Base-by-base conservation (phyloP, 2,888 invertebrate species). In the Molorchus minor region DNA sequence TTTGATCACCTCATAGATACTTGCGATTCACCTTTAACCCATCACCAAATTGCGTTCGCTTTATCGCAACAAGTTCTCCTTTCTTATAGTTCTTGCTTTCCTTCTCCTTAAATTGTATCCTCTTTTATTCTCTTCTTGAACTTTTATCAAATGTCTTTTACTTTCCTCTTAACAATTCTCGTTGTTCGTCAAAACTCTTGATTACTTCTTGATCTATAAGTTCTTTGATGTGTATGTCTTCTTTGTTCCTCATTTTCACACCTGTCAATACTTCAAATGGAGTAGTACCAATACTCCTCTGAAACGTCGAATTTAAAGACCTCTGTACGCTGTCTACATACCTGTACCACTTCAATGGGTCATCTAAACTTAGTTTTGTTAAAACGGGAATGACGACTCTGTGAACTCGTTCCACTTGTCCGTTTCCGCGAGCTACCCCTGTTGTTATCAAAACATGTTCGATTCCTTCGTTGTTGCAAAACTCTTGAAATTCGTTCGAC, bases 391-490 rank as follows among this genome's bases (percentile, higher is more conserved):
- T 73, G 2, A 79, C 65, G 1, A 68, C 71, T 5, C 68, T 56
- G 54, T 79, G 71, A 0, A 75, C 59, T n/a, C 78, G 51, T 40
- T 77, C 76, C 1, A 76, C n/a, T n/a, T n/a, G n/a, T n/a, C n/a
- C n/a, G n/a, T n/a, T n/a, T n/a, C n/a, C n/a, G n/a, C n/a, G n/a
- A 3, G 79, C 76, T 2, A 77, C 65, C 3, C 78, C 70, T 3
- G 65, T 71, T 0, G 71, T 71, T 17, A 70, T 75, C 1, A 49
- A 38, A 0, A 71, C 54, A 54, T 76, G 76, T 35, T 70, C 47
- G 10, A 81, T 78, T 0, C 64, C 67, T 61, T 79, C 75, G 1
- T 67, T 64, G 5, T 68, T 40, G 56, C 77, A 79, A 58, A 78
- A 81, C 0, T 72, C 58, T 51, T 65, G 12, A 30, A 80, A 80